Base-by-base conservation (phyloP, 2,888 invertebrate genomes). In the Aelia acuminata region DNA sequence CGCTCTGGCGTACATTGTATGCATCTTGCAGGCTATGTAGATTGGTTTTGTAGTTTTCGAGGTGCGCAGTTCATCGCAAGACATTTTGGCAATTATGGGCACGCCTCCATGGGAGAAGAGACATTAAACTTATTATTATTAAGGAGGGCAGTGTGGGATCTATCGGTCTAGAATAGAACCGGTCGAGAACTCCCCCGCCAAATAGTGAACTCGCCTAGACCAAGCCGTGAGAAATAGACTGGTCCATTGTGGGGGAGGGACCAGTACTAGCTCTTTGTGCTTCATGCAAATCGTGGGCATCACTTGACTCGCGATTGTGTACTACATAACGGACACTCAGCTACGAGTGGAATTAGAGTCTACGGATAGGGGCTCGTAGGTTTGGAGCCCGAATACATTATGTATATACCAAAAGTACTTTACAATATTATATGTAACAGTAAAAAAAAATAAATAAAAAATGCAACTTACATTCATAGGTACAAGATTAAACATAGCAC, bases 151-250 rank as follows among this genome's bases (percentile, higher is more conserved):
- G 63, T 70, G 63, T 70, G 63, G 63, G 63, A 70, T 31, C 63
- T 70, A 22, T 35, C 13, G 1, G 18, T 0, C n/a, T 3, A 26
- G 26, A 5, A 26, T 31, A 70, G 31, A 43, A 87, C 87, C 47
- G 63, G 70, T 87, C 53, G 31, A 50, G 26, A 8, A 63, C 80
- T 50, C 80, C 87, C 87, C 70, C 87, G 50, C 31, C 84, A 26
- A 49, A 35, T 48, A 53, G 48, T n/a, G 22, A n/a, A 50, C 57
- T 84, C 84, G 84, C 75, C 84, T 87, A 87, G 49, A 75, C 63
- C 87, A 49, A 87, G 87, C n/a, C 87, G 87, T 87, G 87, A 87
- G 87, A 87, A 87, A 87, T 87, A 87, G 75, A 87, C 87, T 80
- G 80, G 84, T 84, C 80, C 86, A 49, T 87, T 39, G 80, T 87